Conservation (phyloP, 2,797 vertebrate genomes). For the Pangasius macronema region DNA sequence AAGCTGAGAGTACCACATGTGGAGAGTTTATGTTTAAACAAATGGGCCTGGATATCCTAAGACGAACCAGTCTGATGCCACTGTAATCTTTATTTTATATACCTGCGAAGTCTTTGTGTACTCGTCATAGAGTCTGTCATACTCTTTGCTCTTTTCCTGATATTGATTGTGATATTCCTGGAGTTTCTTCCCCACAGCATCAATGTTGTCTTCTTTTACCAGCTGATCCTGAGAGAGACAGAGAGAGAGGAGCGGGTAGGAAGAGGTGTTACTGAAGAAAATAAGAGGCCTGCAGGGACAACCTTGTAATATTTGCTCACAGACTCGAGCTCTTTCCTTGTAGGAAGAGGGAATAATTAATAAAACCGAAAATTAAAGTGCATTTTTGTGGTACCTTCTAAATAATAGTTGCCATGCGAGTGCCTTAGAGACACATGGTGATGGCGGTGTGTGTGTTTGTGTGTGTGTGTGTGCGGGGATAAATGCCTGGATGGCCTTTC, state of each 20-base stretch:
- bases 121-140: slow-evolving; percentile 92
- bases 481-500: slow-evolving; percentile 61
- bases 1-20: background rate
- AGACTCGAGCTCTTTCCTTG: slow-evolving; percentile 26
- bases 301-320: slow-evolving; percentile 45
- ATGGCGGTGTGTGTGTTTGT: background rate
- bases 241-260: background rate
- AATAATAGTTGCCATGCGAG: slow-evolving; percentile 54
- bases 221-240: slow-evolving; percentile 88
- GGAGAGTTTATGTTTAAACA: background rate
- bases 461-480: slow-evolving; percentile 29
- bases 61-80: background rate
- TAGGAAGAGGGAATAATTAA: slow-evolving; percentile 52
- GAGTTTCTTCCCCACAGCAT: slow-evolving; percentile 93
- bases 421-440: slow-evolving; percentile 18
- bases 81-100: background rate
- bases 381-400: slow-evolving; percentile 44
- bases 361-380: slow-evolving; percentile 54
- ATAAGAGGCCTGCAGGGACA: background rate
- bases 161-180: slow-evolving; percentile 93
- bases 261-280: slow-evolving; percentile 69
- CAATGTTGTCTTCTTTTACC: slow-evolving; percentile 95
- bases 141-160: slow-evolving; percentile 96
- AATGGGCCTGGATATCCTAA: background rate
- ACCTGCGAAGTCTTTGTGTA: slow-evolving; percentile 96